phyloP scores from a whole-genome alignment of 2,113 vertebrate species.

The Tiliqua scincoides region DNA sequence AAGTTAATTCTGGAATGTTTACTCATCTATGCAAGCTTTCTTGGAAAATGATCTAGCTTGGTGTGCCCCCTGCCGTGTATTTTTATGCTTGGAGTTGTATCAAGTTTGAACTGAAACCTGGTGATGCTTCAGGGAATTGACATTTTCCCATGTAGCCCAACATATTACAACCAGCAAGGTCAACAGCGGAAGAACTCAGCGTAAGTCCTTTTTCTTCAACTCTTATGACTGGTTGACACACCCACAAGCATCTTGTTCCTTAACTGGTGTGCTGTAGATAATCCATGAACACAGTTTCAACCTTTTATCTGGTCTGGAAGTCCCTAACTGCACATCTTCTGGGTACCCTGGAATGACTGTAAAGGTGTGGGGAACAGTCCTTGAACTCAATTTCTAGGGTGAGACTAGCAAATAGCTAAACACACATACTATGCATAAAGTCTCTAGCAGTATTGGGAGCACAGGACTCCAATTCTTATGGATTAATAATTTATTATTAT shows the following conservation, averaged over 20 bases:
- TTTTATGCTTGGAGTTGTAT: constrained; percentile 58
- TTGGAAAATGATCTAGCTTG: background rate
- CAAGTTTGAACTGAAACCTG: constrained; percentile 55
- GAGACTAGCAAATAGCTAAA: no score
- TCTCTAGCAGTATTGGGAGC: no score
- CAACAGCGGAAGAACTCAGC: constrained; percentile 52
- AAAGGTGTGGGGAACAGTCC: no score
- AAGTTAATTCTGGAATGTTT: constrained; percentile 18
- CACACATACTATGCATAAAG: no score
- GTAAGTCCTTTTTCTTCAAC: background rate
- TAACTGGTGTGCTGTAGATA: no score
- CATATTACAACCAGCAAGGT: constrained; percentile 66
- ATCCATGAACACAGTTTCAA: no score
- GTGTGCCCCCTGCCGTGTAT: constrained; percentile 45
- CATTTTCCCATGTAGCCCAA: constrained; percentile 59
- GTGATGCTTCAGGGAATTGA: constrained; percentile 39
- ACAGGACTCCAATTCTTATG: no score
- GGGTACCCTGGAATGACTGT: no score
- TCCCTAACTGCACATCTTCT: no score
- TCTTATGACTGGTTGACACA: background rate
- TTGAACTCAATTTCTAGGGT: no score
- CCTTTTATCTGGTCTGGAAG: no score
- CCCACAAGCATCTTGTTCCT: constrained; percentile 51
- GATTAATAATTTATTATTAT: no score
- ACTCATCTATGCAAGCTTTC: constrained; percentile 51